These are phyloP conservation scores for Himalopsyche japonica DNA, from an alignment of 2,888 invertebrate species.

Conservation along the genomic window DNA sequence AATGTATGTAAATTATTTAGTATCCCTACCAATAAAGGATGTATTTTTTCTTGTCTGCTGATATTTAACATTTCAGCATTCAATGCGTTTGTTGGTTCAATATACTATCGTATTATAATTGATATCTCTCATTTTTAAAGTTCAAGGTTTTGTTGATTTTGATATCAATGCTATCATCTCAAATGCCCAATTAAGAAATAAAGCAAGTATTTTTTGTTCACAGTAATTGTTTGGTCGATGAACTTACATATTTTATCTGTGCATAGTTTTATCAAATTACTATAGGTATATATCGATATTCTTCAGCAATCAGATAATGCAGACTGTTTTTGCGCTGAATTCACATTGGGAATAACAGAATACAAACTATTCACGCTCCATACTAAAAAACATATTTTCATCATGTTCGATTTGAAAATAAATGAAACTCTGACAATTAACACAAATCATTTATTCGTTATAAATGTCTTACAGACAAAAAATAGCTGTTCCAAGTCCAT, in stretches of 20 bases:
- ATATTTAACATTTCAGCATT: background rate
- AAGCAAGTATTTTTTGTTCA: background rate
- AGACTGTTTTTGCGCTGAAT: background rate
- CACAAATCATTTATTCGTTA: no score
- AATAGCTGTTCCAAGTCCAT: no score
- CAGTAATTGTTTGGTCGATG: background rate
- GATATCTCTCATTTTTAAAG: background rate
- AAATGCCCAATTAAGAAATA: background rate
- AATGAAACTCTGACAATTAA: no score
- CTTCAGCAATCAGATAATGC: background rate
- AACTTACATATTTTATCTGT: background rate
- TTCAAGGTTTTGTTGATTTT: background rate
- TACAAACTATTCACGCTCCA: background rate
- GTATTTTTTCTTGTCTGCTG: background rate
- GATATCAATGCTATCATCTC: background rate
- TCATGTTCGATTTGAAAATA: no score
- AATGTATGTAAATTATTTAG: background rate
- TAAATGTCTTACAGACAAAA: no score
- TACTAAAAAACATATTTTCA: background rate
- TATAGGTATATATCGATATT: background rate
- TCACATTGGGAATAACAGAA: background rate
- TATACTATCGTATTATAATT: background rate
- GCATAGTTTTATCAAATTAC: background rate
- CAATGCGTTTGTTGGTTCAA: background rate
- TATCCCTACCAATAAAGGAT: background rate